Base-by-base conservation (phyloP, 1,140 invertebrate genomes). In the Caligus rogercresseyi region DNA sequence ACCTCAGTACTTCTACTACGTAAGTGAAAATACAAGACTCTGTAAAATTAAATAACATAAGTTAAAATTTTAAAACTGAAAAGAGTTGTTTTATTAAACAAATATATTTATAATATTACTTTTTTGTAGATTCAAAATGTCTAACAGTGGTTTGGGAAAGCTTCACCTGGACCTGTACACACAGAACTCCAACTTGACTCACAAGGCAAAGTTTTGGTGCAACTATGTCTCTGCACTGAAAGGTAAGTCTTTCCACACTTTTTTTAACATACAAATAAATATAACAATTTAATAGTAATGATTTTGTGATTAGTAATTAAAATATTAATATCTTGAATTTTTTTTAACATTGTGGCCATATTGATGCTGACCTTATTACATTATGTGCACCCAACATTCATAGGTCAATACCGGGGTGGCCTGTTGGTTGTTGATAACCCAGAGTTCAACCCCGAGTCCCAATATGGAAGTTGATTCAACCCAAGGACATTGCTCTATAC, bases 131-230 rank as follows among this genome's bases (percentile, higher is more conserved):
- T n/a, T n/a, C n/a, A 57, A 57, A 57, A 57, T 57, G 55, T 25
- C 57, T 60, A 60, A 60, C 24, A 25, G 16, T 11, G 57, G 57
- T 26, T 24, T 60, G 7, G 57, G 57, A 25, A 60, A 60, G 43
- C 25, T 63, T 23, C 52, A 56, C 31, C 20, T 63, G 15, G 61
- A 63, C 54, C 52, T 63, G 52, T 63, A 63, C 61, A 63, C 61
- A 19, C 19, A 58, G 13, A 58, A 63, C 53, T 58, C 52, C 14
- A 19, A 51, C 25, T 26, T 63, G 7, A 63, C 61, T 19, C 61
- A 63, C 16, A 63, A 63, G 61, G 61, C 52, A 19, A 62, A 54
- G 52, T 63, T 63, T 51, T 63, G 61, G 61, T 63, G 51, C 61
- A 63, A 63, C 24, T 63, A 23, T 56, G 61, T 63, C 18, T 55